Base-by-base conservation (phyloP, 2,888 invertebrate genomes). In the Marronus borbonicus region DNA sequence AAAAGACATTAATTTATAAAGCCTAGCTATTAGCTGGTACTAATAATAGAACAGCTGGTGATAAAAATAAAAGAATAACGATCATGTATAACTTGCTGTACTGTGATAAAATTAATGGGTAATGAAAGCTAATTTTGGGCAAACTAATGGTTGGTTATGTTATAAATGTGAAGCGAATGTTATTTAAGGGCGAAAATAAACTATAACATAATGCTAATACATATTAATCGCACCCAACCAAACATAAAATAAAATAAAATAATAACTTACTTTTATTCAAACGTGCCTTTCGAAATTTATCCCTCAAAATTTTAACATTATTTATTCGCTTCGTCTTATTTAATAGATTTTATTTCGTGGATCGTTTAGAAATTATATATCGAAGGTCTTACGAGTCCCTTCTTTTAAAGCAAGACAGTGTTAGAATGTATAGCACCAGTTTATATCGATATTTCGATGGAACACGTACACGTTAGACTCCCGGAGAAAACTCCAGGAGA, bases 401-500 rank as follows among this genome's bases (percentile, higher is more conserved):
- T 55, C 24, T 82, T 83, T 83, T 4, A 36, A 81, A 83, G 82
- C 81, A 81, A 44, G 44, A 44, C 80, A 24, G 31, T 50, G 44
- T 49, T 20, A 31, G 31, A 36, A 5, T 36, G 52, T 55, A 36
- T 85, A 85, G 85, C 85, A 85, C 85, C 85, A 85, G 82, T 83
- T 77, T 83, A 44, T 44, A 83, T 84, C 85, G 85, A 85, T 85
- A 84, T 84, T 82, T 83, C 81, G 81, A 82, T 31, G 55, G 81
- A 82, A 81, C 83, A 82, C 83, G 80, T 81, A 83, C 83, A 82
- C 82, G 82, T 80, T 82, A 83, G 79, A 80, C 82, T 82, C 84
- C 83, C 81, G 82, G 84, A 84, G 84, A 83, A 84, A 83, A 85
- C 85, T 86, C 85, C 83, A 84, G 84, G 85, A 84, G 83, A 84